Evolutionary conservation across 2,888 invertebrate genomes (phyloP), one percentile per base, ranked within the genome.

Genomic region (Galerucella pusilla): DNA sequence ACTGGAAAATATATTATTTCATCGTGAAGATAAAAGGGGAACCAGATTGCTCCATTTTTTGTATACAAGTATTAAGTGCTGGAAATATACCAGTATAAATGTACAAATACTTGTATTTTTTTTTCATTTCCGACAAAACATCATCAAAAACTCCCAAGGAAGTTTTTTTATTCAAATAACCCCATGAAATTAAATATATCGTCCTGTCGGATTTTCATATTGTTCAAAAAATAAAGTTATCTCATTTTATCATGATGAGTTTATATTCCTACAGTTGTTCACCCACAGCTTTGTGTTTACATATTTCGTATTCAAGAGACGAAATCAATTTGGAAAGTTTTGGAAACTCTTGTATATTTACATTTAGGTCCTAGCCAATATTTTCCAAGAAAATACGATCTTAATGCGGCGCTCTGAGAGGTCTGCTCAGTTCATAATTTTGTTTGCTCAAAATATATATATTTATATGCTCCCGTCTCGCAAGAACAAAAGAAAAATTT

Each of bases 251-350:
- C 35, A 12, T 65, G n/a, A 52, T 70, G 63, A 64, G 52, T 64
- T 69, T 70, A 70, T 70, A 70, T 70, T 70, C 54, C 70, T 64
- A 52, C n/a, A 70, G 63, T 70, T 70, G 64, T 64, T 61, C 70
- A 61, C 52, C 69, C 12, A 45, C 59, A 65, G 65, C 66, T 72
- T 72, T 72, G 72, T 72, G 72, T 72, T 66, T 72, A 66, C 60
- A 66, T 72, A 67, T 72, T 72, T 60, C 52, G 66, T 72, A 72
- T 72, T 72, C 72, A 61, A 16, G 25, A 72, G 72, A 64, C 66
- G n/a, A 54, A 72, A 72, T 72, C 72, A 72, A 72, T 72, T 72
- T 66, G 49, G 46, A 59, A 66, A 72, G 66, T 66, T 72, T 67
- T 60, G 16, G 28, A 67, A 72, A 72, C 72, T 72, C 59, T 35